Evolutionary conservation across 2,888 invertebrate species (phyloP).

Genomic region (Parnassius orleans): DNA sequence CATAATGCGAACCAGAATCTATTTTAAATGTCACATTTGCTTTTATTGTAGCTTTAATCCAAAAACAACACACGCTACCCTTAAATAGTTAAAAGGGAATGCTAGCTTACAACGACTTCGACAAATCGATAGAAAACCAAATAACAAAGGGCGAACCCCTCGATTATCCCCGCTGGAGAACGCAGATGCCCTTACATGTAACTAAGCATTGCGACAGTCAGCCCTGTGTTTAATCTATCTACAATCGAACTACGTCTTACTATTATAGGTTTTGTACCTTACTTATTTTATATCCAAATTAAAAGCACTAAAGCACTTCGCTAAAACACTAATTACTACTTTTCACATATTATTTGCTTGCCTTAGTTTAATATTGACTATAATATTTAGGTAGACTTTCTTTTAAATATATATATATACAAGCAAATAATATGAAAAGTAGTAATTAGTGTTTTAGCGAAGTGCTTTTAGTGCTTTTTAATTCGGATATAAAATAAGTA

Average conservation of each 20-base stretch:
- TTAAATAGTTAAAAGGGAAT: constrained; percentile 28
- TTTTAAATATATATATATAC: too few species aligned
- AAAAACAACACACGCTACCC: constrained; percentile 20
- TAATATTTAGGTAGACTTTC: too few species aligned
- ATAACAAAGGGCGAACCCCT: constrained; percentile 53
- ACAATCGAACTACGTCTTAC: neutral
- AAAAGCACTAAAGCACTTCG: too few species aligned
- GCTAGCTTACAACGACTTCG: constrained; percentile 39
- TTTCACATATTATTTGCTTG: too few species aligned
- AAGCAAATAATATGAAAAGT: neutral
- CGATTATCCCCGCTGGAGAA: constrained; percentile 45
- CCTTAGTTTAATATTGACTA: too few species aligned
- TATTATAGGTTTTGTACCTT: too few species aligned
- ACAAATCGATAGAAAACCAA: constrained; percentile 69
- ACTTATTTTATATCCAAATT: too few species aligned
- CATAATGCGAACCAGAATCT: constrained; percentile 7
- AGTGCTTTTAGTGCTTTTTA: too few species aligned
- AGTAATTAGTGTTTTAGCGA: constrained; percentile 2
- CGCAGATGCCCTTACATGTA: constrained; percentile 67
- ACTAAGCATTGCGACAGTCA: constrained; percentile 47
- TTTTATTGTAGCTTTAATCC: constrained; percentile 21
- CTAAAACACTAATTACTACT: too few species aligned
- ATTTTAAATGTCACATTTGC: constrained; percentile 18
- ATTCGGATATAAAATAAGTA: constrained; percentile 4
- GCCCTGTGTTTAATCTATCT: constrained; percentile 27